Conservation (phyloP, 2,888 invertebrate species). For the Drosophila kanekoi region DNA sequence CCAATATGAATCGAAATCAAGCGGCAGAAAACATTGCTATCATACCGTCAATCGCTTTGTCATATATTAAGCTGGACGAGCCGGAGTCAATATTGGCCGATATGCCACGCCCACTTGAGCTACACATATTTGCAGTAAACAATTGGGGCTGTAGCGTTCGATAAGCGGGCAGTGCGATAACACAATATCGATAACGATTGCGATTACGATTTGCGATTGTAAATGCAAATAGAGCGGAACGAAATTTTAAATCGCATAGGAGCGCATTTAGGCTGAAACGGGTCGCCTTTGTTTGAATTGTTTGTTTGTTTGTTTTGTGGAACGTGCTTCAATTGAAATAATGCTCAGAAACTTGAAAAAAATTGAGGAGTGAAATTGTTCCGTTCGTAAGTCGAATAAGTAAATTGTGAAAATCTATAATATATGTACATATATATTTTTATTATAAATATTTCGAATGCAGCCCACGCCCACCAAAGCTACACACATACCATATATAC, state of each 20-base stretch:
- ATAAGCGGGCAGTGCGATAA: conserved; percentile 37
- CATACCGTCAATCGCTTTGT: too few relatives aligned
- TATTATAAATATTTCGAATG: conserved; percentile 7
- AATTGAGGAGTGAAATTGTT: neutral
- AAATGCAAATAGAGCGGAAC: conserved; percentile 46
- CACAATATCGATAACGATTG: conserved; percentile 34
- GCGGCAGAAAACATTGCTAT: too few relatives aligned
- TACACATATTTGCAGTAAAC: neutral
- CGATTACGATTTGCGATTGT: conserved; percentile 29
- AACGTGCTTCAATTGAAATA: neutral
- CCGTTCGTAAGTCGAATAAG: neutral
- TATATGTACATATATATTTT: neutral
- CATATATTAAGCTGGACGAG: too few relatives aligned
- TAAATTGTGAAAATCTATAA: too few relatives aligned
- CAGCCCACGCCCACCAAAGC: neutral
- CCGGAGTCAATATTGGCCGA: too few relatives aligned
- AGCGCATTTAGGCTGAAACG: conserved; percentile 25
- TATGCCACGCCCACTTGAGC: conserved; percentile 12
- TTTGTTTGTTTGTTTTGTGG: neutral
- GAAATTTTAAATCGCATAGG: conserved; percentile 24
- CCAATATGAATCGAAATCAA: too few relatives aligned
- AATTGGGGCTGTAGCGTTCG: conserved; percentile 8
- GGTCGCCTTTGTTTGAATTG: neutral
- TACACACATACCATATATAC: neutral
- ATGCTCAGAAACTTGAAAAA: neutral